phyloP scores from a whole-genome alignment of 2,797 vertebrate species.

The Prunella strophiata region DNA sequence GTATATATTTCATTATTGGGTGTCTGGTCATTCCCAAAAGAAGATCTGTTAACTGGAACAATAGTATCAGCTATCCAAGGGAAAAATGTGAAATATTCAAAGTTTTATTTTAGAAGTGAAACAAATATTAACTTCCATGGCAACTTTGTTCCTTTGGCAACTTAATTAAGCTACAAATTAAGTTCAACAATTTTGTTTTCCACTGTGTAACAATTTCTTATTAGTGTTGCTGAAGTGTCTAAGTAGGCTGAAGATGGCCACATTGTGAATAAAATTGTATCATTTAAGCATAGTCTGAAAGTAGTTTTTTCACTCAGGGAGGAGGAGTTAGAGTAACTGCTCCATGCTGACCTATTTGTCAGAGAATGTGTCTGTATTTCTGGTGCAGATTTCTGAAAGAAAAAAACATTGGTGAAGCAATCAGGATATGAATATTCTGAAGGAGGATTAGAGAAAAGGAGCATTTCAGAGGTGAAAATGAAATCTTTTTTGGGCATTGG shows the following conservation, averaged over 20 bases:
- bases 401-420: not conserved
- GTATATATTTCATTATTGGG: rapidly evolving
- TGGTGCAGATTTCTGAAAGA: not conserved
- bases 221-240: not conserved
- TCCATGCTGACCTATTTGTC: rapidly evolving
- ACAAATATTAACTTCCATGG: not conserved
- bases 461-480: not conserved
- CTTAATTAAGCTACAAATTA: not conserved
- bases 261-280: not conserved
- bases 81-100: not conserved
- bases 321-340: not conserved
- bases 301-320: not conserved
- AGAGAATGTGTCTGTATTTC: rapidly evolving
- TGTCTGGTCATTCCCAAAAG: not conserved
- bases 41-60: not conserved
- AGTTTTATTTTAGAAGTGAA: not conserved
- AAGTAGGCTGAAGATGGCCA: not conserved
- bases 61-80: not conserved
- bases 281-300: not conserved
- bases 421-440: not conserved
- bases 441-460: not conserved
- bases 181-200: not conserved
- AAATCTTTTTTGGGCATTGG: not conserved
- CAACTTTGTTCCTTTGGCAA: not conserved
- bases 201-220: not conserved